These are phyloP conservation scores for Tragulus kanchil DNA, from an alignment of 2,113 vertebrate genomes.

Conservation along the genomic window DNA sequence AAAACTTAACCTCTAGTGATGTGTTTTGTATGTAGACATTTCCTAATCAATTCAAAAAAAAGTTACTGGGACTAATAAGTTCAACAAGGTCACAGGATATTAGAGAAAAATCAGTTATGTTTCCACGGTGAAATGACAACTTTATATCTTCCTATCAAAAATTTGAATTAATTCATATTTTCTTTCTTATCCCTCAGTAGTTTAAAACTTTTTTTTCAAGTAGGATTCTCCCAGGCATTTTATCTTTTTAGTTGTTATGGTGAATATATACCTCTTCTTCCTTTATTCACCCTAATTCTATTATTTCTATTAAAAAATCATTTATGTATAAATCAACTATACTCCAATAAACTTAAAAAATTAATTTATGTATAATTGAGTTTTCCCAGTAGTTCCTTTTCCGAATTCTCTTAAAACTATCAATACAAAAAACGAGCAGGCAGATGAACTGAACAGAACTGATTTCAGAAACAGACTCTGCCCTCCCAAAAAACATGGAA, in stretches of 20 bases:
- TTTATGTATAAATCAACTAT: neutral
- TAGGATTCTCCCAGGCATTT: neutral
- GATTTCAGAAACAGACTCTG: neutral
- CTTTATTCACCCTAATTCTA: neutral
- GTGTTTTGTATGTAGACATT: neutral
- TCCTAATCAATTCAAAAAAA: neutral
- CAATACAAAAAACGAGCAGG: neutral
- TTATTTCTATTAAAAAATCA: slow-evolving; percentile 2
- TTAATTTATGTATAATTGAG: neutral
- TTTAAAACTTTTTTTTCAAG: slow-evolving; percentile 27
- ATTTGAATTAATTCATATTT: neutral
- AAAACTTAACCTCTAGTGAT: neutral
- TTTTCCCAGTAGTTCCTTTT: slow-evolving; percentile 18
- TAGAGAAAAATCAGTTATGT: neutral
- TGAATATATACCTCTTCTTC: neutral
- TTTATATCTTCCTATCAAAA: neutral
- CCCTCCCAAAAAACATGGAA: neutral
- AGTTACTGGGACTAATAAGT: neutral
- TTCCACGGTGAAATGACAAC: neutral
- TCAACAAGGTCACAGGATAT: neutral
- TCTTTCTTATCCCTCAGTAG: neutral
- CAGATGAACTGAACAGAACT: neutral
- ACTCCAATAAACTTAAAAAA: neutral
- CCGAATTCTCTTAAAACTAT: slow-evolving; percentile 10
- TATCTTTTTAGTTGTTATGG: slow-evolving; percentile 11